Percentiles rank a stretch among this genome's conserved stretches.
phyloP scores from a whole-genome alignment of 2,797 vertebrate species.

The Knipowitschia caucasica region DNA sequence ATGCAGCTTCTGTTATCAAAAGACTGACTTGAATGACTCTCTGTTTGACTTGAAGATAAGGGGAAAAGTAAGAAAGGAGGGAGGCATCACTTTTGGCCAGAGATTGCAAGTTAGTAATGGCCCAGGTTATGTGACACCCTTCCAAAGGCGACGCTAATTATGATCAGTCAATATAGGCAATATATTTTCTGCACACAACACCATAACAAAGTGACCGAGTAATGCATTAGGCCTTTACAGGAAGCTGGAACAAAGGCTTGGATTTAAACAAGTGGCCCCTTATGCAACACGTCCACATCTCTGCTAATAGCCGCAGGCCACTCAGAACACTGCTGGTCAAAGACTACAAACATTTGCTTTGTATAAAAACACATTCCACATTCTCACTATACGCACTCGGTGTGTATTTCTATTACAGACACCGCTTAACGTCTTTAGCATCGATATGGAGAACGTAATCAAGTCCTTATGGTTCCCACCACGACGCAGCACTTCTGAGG shows the following conservation, averaged over 20 bases:
- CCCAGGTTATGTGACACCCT: no score
- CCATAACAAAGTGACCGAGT: constrained; percentile 29
- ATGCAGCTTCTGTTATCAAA: not conserved
- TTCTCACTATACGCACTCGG: not conserved
- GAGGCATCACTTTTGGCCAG: no score
- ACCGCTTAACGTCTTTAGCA: constrained; percentile 38
- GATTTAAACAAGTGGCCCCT: constrained; percentile 59
- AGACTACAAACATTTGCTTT: constrained; percentile 13
- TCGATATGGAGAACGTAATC: constrained; percentile 59
- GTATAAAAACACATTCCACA: not conserved
- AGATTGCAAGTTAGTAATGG: no score
- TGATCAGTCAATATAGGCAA: not conserved
- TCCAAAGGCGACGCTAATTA: not conserved
- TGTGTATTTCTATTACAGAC: constrained; percentile 33
- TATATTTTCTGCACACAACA: not conserved
- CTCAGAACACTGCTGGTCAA: constrained; percentile 10
- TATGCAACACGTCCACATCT: constrained; percentile 44
- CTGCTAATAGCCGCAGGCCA: constrained; percentile 23
- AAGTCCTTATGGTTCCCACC: constrained; percentile 36
- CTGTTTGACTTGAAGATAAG: no score
- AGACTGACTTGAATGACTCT: not conserved
- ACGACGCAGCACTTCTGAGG: constrained; percentile 54
- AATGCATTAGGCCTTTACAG: constrained; percentile 48
- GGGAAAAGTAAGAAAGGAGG: no score
- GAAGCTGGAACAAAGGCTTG: constrained; percentile 73